Conservation (phyloP, 2,113 vertebrate species). For the Peromyscus californicus region DNA sequence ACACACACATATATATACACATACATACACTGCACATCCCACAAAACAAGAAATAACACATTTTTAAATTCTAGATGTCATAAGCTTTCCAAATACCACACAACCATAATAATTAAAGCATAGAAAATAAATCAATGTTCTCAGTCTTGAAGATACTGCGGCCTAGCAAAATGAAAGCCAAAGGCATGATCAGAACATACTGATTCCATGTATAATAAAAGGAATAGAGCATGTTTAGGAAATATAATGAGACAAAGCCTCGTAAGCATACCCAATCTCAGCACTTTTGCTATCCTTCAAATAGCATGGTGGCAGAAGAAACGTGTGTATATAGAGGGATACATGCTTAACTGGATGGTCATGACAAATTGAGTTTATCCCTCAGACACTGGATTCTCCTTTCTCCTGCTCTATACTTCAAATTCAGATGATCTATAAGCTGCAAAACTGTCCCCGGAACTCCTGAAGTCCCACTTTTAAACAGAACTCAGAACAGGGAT, state of each 20-base stretch:
- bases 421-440: not conserved
- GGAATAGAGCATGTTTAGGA: not conserved
- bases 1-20: too few species aligned
- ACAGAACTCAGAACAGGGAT: not conserved
- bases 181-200: not conserved
- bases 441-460: not conserved
- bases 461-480: not conserved
- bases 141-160: not conserved
- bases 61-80: not conserved
- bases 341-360: not conserved
- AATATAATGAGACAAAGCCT: not conserved
- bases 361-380: not conserved
- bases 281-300: not conserved
- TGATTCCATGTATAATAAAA: constrained; percentile 6
- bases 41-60: not conserved
- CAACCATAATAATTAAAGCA: not conserved
- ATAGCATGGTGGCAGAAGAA: not conserved
- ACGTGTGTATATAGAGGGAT: not conserved
- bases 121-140: not conserved
- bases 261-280: not conserved
- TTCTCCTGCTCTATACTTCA: too few species aligned
- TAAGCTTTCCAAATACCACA: not conserved
- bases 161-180: not conserved
- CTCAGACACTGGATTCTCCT: not conserved
- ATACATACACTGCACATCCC: not conserved